phyloP scores from a whole-genome alignment of 2,797 vertebrate genomes.

The Protosalanx chinensis region DNA sequence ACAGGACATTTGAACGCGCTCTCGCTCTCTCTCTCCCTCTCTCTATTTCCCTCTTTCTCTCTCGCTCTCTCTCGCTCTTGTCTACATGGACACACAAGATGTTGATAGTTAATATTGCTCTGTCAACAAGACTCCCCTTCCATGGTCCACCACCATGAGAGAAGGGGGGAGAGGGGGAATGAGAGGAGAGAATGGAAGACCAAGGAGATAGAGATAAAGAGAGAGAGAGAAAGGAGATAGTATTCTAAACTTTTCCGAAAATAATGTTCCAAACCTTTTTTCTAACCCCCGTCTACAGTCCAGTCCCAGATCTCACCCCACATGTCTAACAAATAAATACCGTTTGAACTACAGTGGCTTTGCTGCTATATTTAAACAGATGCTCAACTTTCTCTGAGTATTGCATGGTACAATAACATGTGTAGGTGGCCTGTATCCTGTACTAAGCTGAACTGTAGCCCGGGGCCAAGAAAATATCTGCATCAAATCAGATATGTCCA shows the following conservation, averaged over 20 bases:
- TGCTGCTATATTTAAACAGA: conserved; percentile 5
- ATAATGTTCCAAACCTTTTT: too few species aligned
- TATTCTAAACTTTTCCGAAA: too few species aligned
- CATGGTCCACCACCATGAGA: neutral
- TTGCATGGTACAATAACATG: neutral
- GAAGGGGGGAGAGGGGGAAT: neutral
- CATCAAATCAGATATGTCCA: too few species aligned
- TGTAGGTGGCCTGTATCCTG: too few species aligned
- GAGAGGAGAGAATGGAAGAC: neutral
- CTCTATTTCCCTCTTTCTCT: too few species aligned
- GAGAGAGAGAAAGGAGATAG: neutral
- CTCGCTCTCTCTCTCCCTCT: too few species aligned
- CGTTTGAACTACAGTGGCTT: neutral
- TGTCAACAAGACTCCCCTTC: too few species aligned
- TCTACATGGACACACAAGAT: neutral
- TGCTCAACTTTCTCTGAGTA: neutral
- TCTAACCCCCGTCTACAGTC: too few species aligned
- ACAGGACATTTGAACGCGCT: neutral
- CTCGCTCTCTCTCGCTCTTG: too few species aligned
- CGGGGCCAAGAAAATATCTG: too few species aligned
- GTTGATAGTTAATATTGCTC: neutral
- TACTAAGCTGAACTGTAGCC: too few species aligned
- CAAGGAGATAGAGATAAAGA: neutral
- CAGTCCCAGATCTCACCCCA: too few species aligned
- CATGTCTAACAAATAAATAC: neutral